phyloP scores from a whole-genome alignment of 2,797 vertebrate species.

The Acanthurus tractus region DNA sequence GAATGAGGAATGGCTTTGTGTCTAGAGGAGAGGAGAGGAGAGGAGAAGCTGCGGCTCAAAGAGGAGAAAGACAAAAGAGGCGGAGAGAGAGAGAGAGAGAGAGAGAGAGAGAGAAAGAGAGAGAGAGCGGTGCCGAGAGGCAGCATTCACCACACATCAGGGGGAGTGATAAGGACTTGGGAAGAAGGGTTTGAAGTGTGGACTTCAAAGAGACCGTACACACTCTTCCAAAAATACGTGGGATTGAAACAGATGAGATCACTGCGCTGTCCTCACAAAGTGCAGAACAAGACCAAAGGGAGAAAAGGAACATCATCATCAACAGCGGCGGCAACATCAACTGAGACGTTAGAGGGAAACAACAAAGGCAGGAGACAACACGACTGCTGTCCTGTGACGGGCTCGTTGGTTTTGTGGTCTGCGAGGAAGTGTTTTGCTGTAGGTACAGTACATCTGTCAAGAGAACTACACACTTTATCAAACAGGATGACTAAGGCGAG shows the following conservation, averaged over 20 bases:
- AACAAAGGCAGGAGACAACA: constrained; percentile 68
- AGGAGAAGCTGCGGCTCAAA: constrained; percentile 69
- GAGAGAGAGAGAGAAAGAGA: constrained; percentile 27
- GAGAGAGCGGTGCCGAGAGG: constrained; percentile 62
- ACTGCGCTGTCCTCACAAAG: constrained; percentile 73
- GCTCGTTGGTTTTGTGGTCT: constrained; percentile 49
- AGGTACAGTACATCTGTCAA: constrained; percentile 64
- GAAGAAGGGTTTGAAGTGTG: constrained; percentile 82
- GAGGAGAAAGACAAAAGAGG: constrained; percentile 76
- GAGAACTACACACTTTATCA: constrained; percentile 52
- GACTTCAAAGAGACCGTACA: constrained; percentile 78
- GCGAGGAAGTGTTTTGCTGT: constrained; percentile 45
- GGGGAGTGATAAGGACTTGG: constrained; percentile 81
- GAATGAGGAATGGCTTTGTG: constrained; percentile 75
- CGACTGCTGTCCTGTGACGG: constrained; percentile 62
- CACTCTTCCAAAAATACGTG: constrained; percentile 79
- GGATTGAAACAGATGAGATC: constrained; percentile 80
- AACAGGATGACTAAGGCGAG: constrained; percentile 29
- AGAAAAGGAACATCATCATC: constrained; percentile 71
- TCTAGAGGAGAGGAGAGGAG: constrained; percentile 72
- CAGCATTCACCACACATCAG: constrained; percentile 81
- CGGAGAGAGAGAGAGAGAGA: constrained; percentile 18
- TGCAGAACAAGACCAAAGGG: constrained; percentile 75
- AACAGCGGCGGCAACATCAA: constrained; percentile 44
- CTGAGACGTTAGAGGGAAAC: constrained; percentile 58